These are phyloP conservation scores for Sinopyrophorus schimmeli DNA, from an alignment of 2,888 invertebrate genomes.

Conservation along the genomic window DNA sequence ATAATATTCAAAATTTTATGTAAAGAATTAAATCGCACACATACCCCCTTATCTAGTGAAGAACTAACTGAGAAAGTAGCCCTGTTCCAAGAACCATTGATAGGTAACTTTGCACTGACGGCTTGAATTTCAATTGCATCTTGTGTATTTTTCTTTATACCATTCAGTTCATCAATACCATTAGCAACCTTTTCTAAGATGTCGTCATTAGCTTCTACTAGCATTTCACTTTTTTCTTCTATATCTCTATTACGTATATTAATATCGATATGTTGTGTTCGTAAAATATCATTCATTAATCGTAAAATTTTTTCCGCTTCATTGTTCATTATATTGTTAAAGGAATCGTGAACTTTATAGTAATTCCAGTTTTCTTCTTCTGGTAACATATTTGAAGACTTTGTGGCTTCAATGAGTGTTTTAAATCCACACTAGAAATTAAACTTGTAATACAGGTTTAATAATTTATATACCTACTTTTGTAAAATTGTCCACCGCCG, in stretches of 20 bases:
- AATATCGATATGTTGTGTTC: constrained; percentile 60
- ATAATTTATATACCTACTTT: constrained; percentile 52
- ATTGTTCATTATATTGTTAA: constrained; percentile 66
- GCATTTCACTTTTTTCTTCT: constrained; percentile 73
- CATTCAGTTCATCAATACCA: constrained; percentile 69
- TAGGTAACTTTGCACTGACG: constrained; percentile 49
- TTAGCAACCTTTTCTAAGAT: constrained; percentile 80
- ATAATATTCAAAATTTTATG: no score
- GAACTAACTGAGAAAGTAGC: constrained; percentile 44
- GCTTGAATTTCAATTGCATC: constrained; percentile 58
- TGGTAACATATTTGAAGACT: constrained; percentile 73
- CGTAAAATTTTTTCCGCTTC: constrained; percentile 68
- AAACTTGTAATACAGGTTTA: background rate
- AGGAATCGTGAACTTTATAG: constrained; percentile 76
- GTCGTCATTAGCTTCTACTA: constrained; percentile 82
- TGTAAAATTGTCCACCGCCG: constrained; percentile 49
- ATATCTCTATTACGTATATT: constrained; percentile 61
- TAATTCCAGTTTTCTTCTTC: constrained; percentile 70
- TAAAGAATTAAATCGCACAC: constrained; percentile 11
- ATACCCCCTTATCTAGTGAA: constrained; percentile 30
- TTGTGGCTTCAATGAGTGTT: constrained; percentile 69
- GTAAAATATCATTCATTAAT: constrained; percentile 61
- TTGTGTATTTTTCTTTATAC: constrained; percentile 60
- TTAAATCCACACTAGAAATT: constrained; percentile 65
- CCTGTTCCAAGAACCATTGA: constrained; percentile 63